Percentiles rank a stretch among this genome's conserved stretches.
phyloP scores from a whole-genome alignment of 1,140 invertebrate genomes.

The Diprion similis region DNA sequence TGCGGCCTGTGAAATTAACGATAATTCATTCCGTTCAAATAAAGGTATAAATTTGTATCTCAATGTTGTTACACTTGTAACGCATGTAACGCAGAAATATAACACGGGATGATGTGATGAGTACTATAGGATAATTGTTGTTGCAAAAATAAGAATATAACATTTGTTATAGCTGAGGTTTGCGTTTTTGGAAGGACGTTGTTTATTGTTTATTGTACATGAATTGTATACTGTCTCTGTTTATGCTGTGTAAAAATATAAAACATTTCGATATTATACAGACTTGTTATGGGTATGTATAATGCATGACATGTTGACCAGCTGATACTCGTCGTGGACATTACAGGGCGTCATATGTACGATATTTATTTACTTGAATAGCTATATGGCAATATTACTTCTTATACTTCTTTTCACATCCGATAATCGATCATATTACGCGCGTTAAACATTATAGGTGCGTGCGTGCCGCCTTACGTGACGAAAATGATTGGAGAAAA shows the following conservation, averaged over 20 bases:
- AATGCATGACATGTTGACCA: constrained; percentile 34
- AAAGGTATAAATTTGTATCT: too few relatives aligned
- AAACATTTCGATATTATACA: constrained; percentile 54
- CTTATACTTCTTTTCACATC: too few relatives aligned
- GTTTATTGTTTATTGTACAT: constrained; percentile 51
- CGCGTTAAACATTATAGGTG: too few relatives aligned
- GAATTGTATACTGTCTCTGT: constrained; percentile 45
- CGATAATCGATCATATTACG: too few relatives aligned
- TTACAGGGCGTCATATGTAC: background rate
- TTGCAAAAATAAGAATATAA: constrained; percentile 52
- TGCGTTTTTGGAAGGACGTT: constrained; percentile 56
- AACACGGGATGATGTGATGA: background rate
- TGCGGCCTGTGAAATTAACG: too few relatives aligned
- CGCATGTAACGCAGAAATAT: too few relatives aligned
- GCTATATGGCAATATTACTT: too few relatives aligned
- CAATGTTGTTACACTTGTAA: too few relatives aligned
- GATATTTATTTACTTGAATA: too few relatives aligned
- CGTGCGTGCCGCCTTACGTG: too few relatives aligned
- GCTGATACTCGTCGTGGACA: background rate
- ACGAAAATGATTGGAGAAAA: too few relatives aligned
- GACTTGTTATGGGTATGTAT: constrained; percentile 30
- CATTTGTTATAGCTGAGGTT: constrained; percentile 56
- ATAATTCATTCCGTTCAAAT: background rate
- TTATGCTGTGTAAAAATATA: constrained; percentile 58
- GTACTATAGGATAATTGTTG: background rate